These are phyloP conservation scores for Indri indri DNA, from an alignment of 2,113 vertebrate species.

Conservation along the genomic window DNA sequence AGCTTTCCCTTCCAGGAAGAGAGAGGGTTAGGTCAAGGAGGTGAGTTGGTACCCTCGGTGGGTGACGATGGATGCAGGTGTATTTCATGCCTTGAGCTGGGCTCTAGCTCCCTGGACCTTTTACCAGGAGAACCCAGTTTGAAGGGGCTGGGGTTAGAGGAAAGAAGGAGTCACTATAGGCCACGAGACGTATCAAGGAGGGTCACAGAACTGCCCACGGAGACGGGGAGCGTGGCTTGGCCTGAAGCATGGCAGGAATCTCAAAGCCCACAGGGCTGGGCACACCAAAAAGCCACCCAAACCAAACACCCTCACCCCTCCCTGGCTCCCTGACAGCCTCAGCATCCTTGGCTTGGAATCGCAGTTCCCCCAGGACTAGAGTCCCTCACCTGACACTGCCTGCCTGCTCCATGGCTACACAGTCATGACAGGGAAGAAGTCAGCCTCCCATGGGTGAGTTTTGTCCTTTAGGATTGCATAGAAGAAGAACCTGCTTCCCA, in stretches of 20 bases:
- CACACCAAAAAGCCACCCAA: neutral
- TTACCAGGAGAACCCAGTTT: neutral
- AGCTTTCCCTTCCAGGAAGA: neutral
- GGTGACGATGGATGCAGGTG: rapidly evolving
- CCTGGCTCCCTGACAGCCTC: neutral
- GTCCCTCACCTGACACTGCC: neutral
- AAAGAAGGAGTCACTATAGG: neutral
- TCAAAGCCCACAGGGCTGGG: neutral
- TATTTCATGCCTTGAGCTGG: too few species aligned
- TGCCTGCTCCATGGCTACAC: too few species aligned
- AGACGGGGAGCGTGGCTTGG: neutral
- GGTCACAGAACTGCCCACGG: neutral
- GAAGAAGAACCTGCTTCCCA: neutral
- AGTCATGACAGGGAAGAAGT: neutral
- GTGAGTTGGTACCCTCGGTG: neutral
- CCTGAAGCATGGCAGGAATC: neutral
- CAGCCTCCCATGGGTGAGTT: neutral
- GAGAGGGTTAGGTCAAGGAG: neutral
- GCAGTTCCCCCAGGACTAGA: neutral
- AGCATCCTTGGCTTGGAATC: neutral
- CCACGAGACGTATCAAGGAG: neutral
- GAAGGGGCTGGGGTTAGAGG: neutral
- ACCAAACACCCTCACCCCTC: neutral
- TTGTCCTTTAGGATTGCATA: neutral
- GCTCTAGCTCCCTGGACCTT: neutral